These are phyloP conservation scores for Muscicapa adusta DNA, from an alignment of 2,113 vertebrate genomes.

Conservation along the genomic window DNA sequence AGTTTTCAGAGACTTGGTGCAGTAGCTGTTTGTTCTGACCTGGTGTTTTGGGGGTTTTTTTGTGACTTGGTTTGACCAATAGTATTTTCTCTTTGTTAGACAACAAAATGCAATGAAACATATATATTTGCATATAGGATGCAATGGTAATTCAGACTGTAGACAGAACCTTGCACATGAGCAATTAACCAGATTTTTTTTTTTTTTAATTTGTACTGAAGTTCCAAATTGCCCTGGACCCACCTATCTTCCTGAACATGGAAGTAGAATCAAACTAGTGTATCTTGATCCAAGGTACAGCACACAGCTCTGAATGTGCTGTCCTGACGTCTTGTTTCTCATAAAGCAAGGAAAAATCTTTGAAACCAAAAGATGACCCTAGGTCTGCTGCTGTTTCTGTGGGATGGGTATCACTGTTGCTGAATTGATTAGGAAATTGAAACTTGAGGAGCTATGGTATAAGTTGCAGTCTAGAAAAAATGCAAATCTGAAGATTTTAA, in stretches of 20 bases:
- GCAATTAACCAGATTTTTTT: not conserved
- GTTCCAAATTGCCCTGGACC: not conserved
- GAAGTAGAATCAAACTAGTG: not conserved
- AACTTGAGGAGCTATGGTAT: not conserved
- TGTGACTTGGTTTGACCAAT: not conserved
- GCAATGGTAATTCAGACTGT: not conserved
- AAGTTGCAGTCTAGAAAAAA: not conserved
- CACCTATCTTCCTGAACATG: not conserved
- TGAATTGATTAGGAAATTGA: not conserved
- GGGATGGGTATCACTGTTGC: not conserved
- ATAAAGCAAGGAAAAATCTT: not conserved
- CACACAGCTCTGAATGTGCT: not conserved
- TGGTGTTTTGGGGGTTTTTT: not conserved
- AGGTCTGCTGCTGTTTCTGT: not conserved
- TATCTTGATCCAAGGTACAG: not conserved
- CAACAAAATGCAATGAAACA: not conserved
- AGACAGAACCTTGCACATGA: not conserved
- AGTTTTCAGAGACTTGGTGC: not conserved
- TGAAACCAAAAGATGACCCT: not conserved
- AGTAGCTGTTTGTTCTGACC: not conserved
- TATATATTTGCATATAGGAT: not conserved
- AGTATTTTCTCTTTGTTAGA: not conserved
- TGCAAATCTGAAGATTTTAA: not conserved
- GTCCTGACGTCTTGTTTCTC: not conserved
- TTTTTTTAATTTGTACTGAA: not conserved